Evolutionary conservation across 2,888 invertebrate species (phyloP).

Genomic region (Lapara coniferarum): DNA sequence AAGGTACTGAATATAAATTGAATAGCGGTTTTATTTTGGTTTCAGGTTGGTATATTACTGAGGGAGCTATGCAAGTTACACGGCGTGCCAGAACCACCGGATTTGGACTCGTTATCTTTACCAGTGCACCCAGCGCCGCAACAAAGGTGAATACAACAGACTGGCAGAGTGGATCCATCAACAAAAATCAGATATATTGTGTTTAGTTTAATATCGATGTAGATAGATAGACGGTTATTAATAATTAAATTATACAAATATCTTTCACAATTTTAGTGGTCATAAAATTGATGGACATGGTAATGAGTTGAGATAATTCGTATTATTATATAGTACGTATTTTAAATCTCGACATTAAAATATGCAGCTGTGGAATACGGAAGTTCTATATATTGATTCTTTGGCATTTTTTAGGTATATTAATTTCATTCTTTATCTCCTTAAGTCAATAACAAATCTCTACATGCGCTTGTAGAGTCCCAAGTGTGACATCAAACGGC

Average conservation of each 20-base stretch:
- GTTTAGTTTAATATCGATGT: too few relatives aligned
- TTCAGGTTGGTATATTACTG: constrained; percentile 94
- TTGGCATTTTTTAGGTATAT: too few relatives aligned
- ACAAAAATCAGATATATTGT: too few relatives aligned
- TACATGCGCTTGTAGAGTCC: constrained; percentile 54
- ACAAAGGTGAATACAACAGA: constrained; percentile 58
- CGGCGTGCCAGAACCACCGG: constrained; percentile 95
- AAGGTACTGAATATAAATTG: neutral
- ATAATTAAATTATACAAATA: neutral
- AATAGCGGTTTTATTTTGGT: constrained; percentile 31
- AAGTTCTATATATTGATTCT: too few relatives aligned
- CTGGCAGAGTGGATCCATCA: too few relatives aligned
- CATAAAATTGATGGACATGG: neutral
- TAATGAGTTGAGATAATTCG: neutral
- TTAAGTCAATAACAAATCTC: neutral
- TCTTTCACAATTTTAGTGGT: neutral
- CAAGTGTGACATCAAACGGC: constrained; percentile 76
- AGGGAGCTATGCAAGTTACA: constrained; percentile 96
- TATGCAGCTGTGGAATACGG: too few relatives aligned
- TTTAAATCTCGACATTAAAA: too few relatives aligned
- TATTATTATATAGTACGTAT: neutral
- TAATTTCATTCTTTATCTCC: too few relatives aligned
- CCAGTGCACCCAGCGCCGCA: constrained; percentile 80
- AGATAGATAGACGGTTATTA: too few relatives aligned
- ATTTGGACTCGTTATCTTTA: constrained; percentile 91